Percentiles rank a stretch among this genome's conserved stretches.
Evolutionary conservation across 2,113 vertebrate species (phyloP).

Genomic region (Neolamprologus variostigma): DNA sequence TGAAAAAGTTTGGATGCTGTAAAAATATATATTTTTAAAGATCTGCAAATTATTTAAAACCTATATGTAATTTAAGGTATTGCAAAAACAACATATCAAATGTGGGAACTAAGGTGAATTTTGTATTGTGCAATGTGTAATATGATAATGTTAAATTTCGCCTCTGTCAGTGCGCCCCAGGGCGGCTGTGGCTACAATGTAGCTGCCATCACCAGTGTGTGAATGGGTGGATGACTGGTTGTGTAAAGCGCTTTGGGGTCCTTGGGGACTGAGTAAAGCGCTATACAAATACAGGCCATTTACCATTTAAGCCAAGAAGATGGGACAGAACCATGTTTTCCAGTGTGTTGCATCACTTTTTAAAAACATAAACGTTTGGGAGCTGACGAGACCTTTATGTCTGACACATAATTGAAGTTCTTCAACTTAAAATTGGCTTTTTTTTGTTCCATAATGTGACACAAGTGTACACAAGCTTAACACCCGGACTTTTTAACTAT

Average conservation of each 20-base stretch:
- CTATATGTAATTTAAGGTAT: background rate
- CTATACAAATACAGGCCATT: background rate
- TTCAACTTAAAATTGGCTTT: background rate
- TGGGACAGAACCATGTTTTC: background rate
- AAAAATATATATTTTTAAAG: background rate
- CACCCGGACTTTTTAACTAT: background rate
- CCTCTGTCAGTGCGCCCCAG: accelerated
- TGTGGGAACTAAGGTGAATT: background rate
- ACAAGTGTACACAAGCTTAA: background rate
- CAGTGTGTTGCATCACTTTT: background rate
- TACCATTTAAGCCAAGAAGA: accelerated
- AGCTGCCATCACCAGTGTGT: background rate
- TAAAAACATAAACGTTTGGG: accelerated
- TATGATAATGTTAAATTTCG: background rate
- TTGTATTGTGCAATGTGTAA: background rate
- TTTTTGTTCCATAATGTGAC: background rate
- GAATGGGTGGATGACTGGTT: background rate
- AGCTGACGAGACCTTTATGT: background rate
- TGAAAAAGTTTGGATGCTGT: background rate
- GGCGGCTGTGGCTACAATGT: background rate
- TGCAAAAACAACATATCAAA: background rate
- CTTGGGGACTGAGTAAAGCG: background rate
- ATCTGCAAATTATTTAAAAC: background rate
- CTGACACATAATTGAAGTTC: background rate
- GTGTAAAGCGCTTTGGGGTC: background rate